phyloP scores from a whole-genome alignment of 2,113 vertebrate species.

The Tachuris rubrigastra region DNA sequence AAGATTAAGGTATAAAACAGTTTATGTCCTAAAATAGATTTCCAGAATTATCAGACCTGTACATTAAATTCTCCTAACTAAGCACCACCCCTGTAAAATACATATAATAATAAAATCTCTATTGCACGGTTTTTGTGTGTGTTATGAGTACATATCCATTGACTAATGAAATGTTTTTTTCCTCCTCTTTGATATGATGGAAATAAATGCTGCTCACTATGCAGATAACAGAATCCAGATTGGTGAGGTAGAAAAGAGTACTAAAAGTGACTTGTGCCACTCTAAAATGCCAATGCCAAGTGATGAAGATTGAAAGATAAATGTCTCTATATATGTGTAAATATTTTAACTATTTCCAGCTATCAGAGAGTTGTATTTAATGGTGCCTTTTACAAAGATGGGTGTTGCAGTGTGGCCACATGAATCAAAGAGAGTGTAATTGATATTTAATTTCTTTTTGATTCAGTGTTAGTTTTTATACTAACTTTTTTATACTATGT shows the following conservation, averaged over 20 bases:
- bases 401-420: background rate
- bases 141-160: background rate
- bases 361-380: background rate
- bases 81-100: background rate
- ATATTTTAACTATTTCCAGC: background rate
- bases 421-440: background rate
- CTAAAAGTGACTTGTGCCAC: background rate
- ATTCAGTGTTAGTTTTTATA: background rate
- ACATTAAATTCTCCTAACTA: background rate
- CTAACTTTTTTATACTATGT: too few relatives aligned
- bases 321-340: background rate
- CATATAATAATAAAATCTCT: background rate
- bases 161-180: background rate
- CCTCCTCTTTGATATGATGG: background rate
- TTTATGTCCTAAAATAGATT: background rate
- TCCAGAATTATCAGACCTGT: background rate
- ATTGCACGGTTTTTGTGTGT: fast-evolving
- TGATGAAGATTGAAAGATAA: background rate
- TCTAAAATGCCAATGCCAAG: background rate
- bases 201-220: background rate
- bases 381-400: background rate
- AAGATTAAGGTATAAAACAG: background rate
- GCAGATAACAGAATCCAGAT: background rate
- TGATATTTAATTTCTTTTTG: background rate
- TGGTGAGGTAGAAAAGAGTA: background rate